Evolutionary conservation across 2,113 vertebrate genomes (phyloP).

Genomic region (Trematomus loennbergii): DNA sequence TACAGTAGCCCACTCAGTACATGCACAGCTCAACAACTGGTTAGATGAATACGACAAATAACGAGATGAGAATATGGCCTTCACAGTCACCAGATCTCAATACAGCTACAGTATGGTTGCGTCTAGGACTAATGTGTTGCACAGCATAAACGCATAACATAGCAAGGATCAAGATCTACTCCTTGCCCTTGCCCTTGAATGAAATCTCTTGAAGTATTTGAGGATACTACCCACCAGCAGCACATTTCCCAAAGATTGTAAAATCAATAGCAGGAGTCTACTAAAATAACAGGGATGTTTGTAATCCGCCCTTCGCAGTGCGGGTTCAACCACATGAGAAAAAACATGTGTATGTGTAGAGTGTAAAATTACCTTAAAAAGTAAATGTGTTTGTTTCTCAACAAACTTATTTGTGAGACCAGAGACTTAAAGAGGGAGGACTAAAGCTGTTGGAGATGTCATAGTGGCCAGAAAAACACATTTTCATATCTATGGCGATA

Average conservation of each 20-base stretch:
- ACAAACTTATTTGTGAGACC: neutral
- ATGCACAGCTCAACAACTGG: neutral
- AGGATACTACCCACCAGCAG: neutral
- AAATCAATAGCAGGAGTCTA: neutral
- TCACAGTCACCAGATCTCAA: neutral
- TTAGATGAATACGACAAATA: neutral
- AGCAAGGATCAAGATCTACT: neutral
- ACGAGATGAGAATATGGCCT: neutral
- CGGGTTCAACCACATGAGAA: conserved; percentile 1
- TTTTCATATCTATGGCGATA: neutral
- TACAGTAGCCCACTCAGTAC: neutral
- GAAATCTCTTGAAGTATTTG: neutral
- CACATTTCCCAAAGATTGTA: neutral
- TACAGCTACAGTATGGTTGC: neutral
- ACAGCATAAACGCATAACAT: neutral
- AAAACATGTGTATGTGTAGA: conserved; percentile 1
- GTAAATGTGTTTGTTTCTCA: too few species aligned
- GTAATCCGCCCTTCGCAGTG: neutral
- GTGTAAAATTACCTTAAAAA: neutral
- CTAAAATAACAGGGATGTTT: neutral
- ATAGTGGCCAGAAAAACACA: neutral
- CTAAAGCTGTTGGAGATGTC: neutral
- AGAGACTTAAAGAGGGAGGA: neutral
- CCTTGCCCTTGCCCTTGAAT: neutral
- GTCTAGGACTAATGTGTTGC: neutral